Evolutionary conservation across 1,140 invertebrate species (phyloP), one percentile per base, ranked within the genome.

Genomic region (Drosophila ohnishii): DNA sequence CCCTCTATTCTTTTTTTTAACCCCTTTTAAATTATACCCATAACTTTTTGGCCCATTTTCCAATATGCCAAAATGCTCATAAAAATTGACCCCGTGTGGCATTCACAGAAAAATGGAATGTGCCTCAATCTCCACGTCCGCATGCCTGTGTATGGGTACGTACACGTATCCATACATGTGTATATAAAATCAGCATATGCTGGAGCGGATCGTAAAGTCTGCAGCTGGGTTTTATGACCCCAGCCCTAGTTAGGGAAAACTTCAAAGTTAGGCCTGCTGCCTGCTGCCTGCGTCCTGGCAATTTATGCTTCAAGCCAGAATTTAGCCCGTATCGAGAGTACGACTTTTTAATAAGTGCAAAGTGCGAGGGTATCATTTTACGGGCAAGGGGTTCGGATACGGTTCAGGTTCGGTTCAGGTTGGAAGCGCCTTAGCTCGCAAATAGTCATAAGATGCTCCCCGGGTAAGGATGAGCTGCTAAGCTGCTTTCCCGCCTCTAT

Each of bases 331-430:
- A 78, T 73, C 72, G 79, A 79, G 63, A 70, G 79, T 88, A 87
- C 76, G 83, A 73, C 59, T 87, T 88, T 87, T 87, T 87, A 87
- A 87, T 87, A 87, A 87, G 83, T 87, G 84, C 84, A 87, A 87
- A 87, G 83, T 87, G 82, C 83, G 80, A 76, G 73, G 84, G 61
- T 59, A 62, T 82, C 80, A 69, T 81, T 79, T 67, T 66, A 77
- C 59, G 69, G 64, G 55, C 50, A 67, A 55, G 32, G 60, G 51
- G 62, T 78, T 82, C 42, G 10, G 58, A 57, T 62, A 16, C 19
- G 39, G 56, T 61, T 66, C 56, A 32, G 44, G 39, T 48, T 62
- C 32, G 48, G 56, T 22, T 62, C 28, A 44, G 37, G 51, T 53
- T 35, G 22, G 32, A 58, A 69, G 42, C 25, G 51, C 58, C 60